phyloP scores from a whole-genome alignment of 2,888 invertebrate genomes.

The Sthenelais limicola region DNA sequence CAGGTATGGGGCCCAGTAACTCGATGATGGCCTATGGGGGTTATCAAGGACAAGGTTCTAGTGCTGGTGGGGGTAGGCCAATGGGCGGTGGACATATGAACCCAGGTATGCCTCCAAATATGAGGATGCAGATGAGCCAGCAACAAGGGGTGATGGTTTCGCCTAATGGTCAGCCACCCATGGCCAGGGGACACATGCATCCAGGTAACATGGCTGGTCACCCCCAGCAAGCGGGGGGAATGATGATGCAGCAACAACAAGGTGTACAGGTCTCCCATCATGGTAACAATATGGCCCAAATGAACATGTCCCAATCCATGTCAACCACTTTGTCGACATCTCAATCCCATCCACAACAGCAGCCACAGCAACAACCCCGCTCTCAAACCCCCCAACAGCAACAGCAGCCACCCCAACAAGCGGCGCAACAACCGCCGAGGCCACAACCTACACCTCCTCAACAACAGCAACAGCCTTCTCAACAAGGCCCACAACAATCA shows the following conservation, averaged over 20 bases:
- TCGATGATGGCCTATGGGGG: constrained; percentile 73
- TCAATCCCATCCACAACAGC: constrained; percentile 55
- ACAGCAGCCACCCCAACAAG: constrained; percentile 60
- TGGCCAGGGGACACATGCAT: constrained; percentile 18
- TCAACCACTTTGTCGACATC: constrained; percentile 47
- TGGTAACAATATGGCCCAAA: background rate
- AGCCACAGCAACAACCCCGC: constrained; percentile 56
- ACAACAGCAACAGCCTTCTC: constrained; percentile 11
- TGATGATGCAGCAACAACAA: constrained; percentile 59
- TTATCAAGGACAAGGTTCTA: constrained; percentile 59
- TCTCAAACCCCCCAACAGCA: no score
- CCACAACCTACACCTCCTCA: constrained; percentile 63
- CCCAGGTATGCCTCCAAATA: constrained; percentile 1
- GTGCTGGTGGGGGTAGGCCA: background rate
- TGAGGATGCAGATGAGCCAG: constrained; percentile 41
- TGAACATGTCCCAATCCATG: constrained; percentile 40
- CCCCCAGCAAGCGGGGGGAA: background rate
- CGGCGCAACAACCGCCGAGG: constrained; percentile 49
- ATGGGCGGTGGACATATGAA: background rate
- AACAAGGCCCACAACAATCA: constrained; percentile 60
- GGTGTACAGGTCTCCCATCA: constrained; percentile 36
- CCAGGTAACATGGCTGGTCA: constrained; percentile 25
- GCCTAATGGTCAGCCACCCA: background rate
- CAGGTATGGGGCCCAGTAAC: background rate
- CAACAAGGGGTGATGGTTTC: constrained; percentile 28